Base-by-base conservation (phyloP, 2,888 invertebrate genomes). In the Theretra japonica region DNA sequence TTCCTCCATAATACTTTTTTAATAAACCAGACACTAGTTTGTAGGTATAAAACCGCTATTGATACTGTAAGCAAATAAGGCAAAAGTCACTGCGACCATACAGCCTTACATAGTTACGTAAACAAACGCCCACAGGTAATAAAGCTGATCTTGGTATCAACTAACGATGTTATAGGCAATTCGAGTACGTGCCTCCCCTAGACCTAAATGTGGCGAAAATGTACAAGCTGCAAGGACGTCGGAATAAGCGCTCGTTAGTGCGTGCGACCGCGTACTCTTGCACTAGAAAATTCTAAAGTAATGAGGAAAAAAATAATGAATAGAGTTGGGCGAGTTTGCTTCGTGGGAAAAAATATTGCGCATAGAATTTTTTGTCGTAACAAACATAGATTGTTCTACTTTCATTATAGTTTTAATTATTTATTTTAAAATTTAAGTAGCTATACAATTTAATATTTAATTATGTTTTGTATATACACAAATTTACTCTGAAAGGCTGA, bases 141-240 rank as follows among this genome's bases (percentile, higher is more conserved):
- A 65, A 65, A 48, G 48, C 65, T 65, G 65, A 48, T 48, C 65
- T 65, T 65, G 65, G 65, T 41, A 65, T 48, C 48, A 65, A 65
- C 65, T 65, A 65, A 65, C 65, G 65, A 65, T 41, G 65, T 65
- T 65, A 65, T 65, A 65, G 48, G 65, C 65, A 48, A 65, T 48
- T 48, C 41, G 65, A 65, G 23, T 65, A 65, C 65, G 65, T 65
- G 65, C 65, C 65, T 65, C 23, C 65, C 65, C 65, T 48, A 65
- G 65, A 65, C 65, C 65, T 65, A 65, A 65, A 65, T 65, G 65
- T 65, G 65, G 65, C 65, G 65, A 65, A 65, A 65, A 65, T 65
- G 65, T 65, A 48, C 23, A n/a, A 15, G 65, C 41, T 23, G 48
- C 65, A 65, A 65, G 65, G 65, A 48, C 65, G 41, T 48, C 65